Evolutionary conservation across 35 echinoderm and acorn worm genomes (phyloP).

Genomic region (Ophioderma brevispina): DNA sequence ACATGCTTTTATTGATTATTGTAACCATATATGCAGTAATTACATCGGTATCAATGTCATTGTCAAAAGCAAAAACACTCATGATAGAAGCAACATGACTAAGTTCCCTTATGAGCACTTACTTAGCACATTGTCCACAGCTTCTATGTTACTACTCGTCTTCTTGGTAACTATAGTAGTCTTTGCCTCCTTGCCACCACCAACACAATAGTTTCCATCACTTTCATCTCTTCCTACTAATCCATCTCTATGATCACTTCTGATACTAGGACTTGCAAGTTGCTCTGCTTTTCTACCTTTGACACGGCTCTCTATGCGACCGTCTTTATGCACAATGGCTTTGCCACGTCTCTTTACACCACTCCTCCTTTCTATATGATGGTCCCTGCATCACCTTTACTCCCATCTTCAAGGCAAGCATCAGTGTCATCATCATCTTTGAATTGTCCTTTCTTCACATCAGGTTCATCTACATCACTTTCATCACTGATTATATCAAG

Average conservation of each 20-base stretch:
- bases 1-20: too few species aligned
- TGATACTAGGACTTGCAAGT: background rate
- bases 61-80: too few species aligned
- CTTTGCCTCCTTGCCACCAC: background rate
- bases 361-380: background rate
- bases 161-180: background rate
- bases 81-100: too few species aligned
- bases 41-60: too few species aligned
- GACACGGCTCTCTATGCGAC: background rate
- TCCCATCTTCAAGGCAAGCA: background rate
- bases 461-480: conserved; percentile 9
- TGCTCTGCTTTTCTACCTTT: conserved; percentile 14
- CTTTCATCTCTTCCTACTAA: too few species aligned
- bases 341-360: conserved; percentile 31
- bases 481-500: conserved; percentile 20
- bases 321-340: conserved; percentile 38
- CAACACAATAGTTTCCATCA: background rate
- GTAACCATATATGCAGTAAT: too few species aligned
- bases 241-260: too few species aligned
- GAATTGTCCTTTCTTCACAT: background rate
- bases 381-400: background rate
- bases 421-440: background rate
- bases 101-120: too few species aligned
- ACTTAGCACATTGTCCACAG: conserved; percentile 72
- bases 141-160: background rate